Base-by-base conservation (phyloP, 2,113 vertebrate genomes). In the Leiothrix lutea region DNA sequence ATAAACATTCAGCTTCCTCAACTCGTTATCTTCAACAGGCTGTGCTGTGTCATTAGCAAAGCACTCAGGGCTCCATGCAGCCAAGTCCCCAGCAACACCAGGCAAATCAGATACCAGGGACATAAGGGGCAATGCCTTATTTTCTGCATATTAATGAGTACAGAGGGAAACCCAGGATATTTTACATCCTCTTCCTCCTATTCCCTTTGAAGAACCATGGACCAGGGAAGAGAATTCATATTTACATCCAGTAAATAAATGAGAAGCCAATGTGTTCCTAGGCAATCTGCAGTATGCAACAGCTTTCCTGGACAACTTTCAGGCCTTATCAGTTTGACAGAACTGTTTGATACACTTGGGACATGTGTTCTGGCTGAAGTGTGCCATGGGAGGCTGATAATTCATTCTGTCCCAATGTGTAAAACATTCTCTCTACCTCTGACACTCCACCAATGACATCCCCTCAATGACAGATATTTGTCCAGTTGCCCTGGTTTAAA, bases 281-380 rank as follows among this genome's bases (percentile, higher is more conserved):
- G 66, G 67, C 58, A 95, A 91, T 53, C 54, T 2, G 0, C 23
- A 65, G n/a, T 9, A 66, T 6, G 12, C 70, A 83, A 86, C 2
- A 64, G 88, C 31, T 83, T 88, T 92, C 62, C 47, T 80, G 75
- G 85, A 74, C 58, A 88, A 71, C 17, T 70, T 72, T 80, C 79
- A 95, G 51, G n/a, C 45, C 78, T 92, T 96, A 96, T 96, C 95
- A 80, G 75, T 83, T 93, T 95, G 81, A 69, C 87, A 96, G 81
- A 82, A 82, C 72, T 3, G 2, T 62, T 61, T 86, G 24, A 80
- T 83, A 80, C 51, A 71, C 50, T 70, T 64, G 64, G 75, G 85
- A 92, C 85, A 78, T 7, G 78, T 91, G 95, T 67, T 96, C 71
- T 1, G 2, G 36, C 66, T 88, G 79, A 90, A 94, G 60, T 54